Conservation (phyloP, 2,797 vertebrate genomes). For the Anguilla obscura region DNA sequence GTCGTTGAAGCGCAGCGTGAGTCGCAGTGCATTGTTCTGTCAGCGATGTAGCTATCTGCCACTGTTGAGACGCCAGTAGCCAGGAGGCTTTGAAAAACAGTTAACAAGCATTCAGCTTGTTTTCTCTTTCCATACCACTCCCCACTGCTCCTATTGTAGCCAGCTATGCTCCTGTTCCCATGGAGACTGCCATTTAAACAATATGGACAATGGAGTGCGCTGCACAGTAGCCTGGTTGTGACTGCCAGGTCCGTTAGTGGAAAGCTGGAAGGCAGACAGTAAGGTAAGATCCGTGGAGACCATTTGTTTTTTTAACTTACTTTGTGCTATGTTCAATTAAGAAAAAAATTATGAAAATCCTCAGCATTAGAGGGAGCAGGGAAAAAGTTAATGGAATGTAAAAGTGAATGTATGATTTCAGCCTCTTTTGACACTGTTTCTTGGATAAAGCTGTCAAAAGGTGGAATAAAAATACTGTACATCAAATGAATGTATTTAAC, state of each 20-base stretch:
- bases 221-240: slow-evolving; percentile 6
- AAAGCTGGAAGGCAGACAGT: not conserved
- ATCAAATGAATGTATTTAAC: not conserved
- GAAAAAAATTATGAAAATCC: not conserved
- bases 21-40: not conserved
- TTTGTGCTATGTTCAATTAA: not conserved
- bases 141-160: not conserved
- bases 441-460: not conserved
- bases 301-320: not conserved
- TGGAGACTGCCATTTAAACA: slow-evolving; percentile 12
- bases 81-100: not conserved
- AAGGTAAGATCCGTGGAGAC: not conserved
- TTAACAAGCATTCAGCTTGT: not conserved
- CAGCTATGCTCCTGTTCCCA: slow-evolving; percentile 8
- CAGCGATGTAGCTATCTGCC: not conserved
- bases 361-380: not conserved
- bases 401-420: not conserved
- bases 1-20: not conserved
- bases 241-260: not conserved
- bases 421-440: not conserved
- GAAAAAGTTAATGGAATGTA: not conserved
- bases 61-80: not conserved
- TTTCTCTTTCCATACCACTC: slow-evolving; percentile 1
- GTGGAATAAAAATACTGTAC: not conserved
- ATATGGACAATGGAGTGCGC: not conserved